Base-by-base conservation (phyloP, 2,888 invertebrate genomes). In the Macrosoma leucophasiata region DNA sequence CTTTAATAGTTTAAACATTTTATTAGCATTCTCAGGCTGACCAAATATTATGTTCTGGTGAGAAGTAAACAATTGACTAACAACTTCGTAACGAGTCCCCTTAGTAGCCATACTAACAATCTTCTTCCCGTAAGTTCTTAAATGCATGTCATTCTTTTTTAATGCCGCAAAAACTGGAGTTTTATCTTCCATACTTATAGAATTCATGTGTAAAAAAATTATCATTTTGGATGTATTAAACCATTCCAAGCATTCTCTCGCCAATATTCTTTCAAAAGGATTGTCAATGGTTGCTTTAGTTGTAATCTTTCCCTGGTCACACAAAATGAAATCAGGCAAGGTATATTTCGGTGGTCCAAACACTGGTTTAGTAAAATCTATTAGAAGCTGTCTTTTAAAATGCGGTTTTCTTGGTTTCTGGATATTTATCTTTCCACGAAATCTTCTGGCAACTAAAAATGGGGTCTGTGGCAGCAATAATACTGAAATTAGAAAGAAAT, bases 361-460 rank as follows among this genome's bases (percentile, higher is more conserved):
- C 22, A 77, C 76, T 0, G 93, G 93, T 55, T 88, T 86, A 0
- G 90, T 71, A n/a, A 93, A 72, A 45, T 88, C 88, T 25, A 91
- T 64, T 22, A 91, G 81, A 46, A 87, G 84, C 10, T 90, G 90
- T 44, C 90, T 87, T 46, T 88, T 87, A 58, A 88, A 92, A 65
- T 92, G 91, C 1, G 91, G 90, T 29, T 87, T 74, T 55, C 85
- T 86, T 1, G 94, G 94, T 45, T 82, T 88, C 63, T 92, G 90
- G 22, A 94, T 88, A 57, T 94, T 94, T 30, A 94, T 91, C 77
- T 93, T 92, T 2, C 90, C 89, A 12, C 91, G 85, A 62, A 87
- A 91, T 48, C 94, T 84, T 59, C 88, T 88, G 4, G 87, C 84
- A 51, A 90, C 69, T 9, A 84, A 41, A n/a, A 86, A 58, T 1